These are phyloP conservation scores for Gallinago stenura DNA, from an alignment of 2,797 vertebrate genomes.

Conservation along the genomic window DNA sequence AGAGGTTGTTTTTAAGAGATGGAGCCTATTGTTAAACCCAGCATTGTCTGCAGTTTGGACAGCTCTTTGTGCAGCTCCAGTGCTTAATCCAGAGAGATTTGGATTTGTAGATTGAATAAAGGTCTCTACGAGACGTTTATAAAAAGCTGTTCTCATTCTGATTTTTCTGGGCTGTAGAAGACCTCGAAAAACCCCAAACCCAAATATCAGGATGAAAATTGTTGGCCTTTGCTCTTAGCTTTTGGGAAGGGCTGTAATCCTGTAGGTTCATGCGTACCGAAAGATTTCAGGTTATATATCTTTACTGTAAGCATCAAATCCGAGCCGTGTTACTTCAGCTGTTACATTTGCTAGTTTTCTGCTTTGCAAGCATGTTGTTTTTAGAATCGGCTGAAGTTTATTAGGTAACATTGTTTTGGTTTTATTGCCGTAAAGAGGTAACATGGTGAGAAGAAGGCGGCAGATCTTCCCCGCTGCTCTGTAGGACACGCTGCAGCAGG, in stretches of 20 bases:
- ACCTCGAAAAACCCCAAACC: neutral
- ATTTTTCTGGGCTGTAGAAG: neutral
- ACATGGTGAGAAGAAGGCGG: fast-evolving
- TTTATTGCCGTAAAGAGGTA: neutral
- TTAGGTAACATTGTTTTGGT: neutral
- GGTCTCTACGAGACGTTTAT: neutral
- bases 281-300: neutral
- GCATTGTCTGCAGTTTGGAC: conserved; percentile 47
- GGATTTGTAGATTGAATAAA: neutral
- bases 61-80: neutral
- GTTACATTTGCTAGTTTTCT: neutral
- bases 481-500: fast-evolving
- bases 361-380: neutral
- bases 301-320: neutral
- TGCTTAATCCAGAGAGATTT: conserved; percentile 14
- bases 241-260: neutral
- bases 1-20: neutral
- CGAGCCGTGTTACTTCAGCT: neutral
- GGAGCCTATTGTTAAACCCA: neutral
- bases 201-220: neutral
- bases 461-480: fast-evolving
- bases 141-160: neutral
- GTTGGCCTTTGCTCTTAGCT: neutral
- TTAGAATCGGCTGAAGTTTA: neutral
- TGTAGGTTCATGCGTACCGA: neutral